Evolutionary conservation across 2,888 invertebrate genomes (phyloP).

Genomic region (Dascillus cervinus): DNA sequence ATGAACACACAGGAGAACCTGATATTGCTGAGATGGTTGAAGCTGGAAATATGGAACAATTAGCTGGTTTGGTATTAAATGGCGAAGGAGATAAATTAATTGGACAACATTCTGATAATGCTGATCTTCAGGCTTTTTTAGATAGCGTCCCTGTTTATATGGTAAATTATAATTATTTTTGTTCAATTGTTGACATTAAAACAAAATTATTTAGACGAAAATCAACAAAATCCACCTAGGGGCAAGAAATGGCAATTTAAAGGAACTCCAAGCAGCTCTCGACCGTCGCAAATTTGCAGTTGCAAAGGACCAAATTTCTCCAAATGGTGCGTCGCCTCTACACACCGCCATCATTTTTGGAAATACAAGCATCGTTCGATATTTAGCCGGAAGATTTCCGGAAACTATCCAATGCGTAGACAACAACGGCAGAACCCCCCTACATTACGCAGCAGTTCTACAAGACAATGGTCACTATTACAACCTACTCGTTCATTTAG

Average conservation of each 20-base stretch:
- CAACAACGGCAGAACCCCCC: slow-evolving; percentile 72
- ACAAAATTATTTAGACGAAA: slow-evolving; percentile 57
- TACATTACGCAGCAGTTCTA: slow-evolving; percentile 80
- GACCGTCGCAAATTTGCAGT: slow-evolving; percentile 87
- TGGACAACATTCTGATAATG: slow-evolving; percentile 61
- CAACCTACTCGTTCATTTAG: slow-evolving; percentile 75
- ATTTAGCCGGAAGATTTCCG: slow-evolving; percentile 71
- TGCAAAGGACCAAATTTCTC: slow-evolving; percentile 76
- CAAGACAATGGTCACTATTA: slow-evolving; percentile 84
- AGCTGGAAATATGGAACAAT: slow-evolving; percentile 77
- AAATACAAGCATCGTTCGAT: slow-evolving; percentile 69
- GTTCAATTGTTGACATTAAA: not conserved
- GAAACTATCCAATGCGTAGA: slow-evolving; percentile 73
- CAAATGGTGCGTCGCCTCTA: slow-evolving; percentile 76
- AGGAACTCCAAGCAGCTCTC: slow-evolving; percentile 76
- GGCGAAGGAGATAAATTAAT: slow-evolving; percentile 77
- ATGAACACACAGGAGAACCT: slow-evolving; percentile 49
- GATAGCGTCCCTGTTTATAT: slow-evolving; percentile 82
- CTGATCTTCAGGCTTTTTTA: slow-evolving; percentile 78
- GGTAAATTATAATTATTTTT: slow-evolving; percentile 46
- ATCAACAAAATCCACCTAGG: slow-evolving; percentile 83
- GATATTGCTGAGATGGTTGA: slow-evolving; percentile 61
- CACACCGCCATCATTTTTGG: slow-evolving; percentile 83
- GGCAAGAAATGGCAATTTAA: slow-evolving; percentile 74
- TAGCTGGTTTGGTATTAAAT: slow-evolving; percentile 81